phyloP scores from a whole-genome alignment of 1,140 invertebrate species.

The Drosophila oshimai region DNA sequence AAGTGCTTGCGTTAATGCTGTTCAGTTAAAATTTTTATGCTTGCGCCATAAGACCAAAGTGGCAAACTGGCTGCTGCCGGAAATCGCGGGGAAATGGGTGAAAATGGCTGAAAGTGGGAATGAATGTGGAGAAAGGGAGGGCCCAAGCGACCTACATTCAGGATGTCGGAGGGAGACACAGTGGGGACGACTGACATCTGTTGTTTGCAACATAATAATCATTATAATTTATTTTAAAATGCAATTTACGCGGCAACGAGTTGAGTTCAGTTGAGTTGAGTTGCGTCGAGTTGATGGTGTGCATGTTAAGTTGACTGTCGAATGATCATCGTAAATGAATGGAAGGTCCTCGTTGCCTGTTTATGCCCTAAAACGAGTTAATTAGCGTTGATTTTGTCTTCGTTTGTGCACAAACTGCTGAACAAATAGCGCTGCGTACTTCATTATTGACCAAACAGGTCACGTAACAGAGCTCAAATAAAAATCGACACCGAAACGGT shows the following conservation, averaged over 20 bases:
- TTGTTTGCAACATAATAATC: slow-evolving; percentile 79
- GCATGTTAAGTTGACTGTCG: slow-evolving; percentile 53
- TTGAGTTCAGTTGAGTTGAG: slow-evolving; percentile 26
- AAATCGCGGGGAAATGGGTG: background rate
- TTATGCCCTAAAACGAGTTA: slow-evolving; percentile 61
- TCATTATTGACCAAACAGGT: slow-evolving; percentile 72
- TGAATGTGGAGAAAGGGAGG: background rate
- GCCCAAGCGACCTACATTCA: slow-evolving; percentile 25
- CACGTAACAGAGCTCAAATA: slow-evolving; percentile 68
- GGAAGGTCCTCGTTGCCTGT: slow-evolving; percentile 20
- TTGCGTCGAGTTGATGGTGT: slow-evolving; percentile 46
- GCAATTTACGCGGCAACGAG: slow-evolving; percentile 66
- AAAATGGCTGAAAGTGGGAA: background rate
- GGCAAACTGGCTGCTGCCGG: slow-evolving; percentile 51
- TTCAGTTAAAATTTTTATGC: slow-evolving; percentile 77
- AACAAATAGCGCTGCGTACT: slow-evolving; percentile 63
- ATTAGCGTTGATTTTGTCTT: slow-evolving; percentile 77
- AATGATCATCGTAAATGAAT: slow-evolving; percentile 34
- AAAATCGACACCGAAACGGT: slow-evolving; percentile 76
- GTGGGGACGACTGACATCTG: slow-evolving; percentile 61
- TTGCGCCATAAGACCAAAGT: slow-evolving; percentile 68
- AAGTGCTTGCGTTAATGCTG: slow-evolving; percentile 75
- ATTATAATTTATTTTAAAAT: slow-evolving; percentile 81
- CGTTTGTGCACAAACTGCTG: slow-evolving; percentile 65
- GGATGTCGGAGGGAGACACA: slow-evolving; percentile 28